Evolutionary conservation across 2,888 invertebrate genomes (phyloP).

Genomic region (Amiota minor): DNA sequence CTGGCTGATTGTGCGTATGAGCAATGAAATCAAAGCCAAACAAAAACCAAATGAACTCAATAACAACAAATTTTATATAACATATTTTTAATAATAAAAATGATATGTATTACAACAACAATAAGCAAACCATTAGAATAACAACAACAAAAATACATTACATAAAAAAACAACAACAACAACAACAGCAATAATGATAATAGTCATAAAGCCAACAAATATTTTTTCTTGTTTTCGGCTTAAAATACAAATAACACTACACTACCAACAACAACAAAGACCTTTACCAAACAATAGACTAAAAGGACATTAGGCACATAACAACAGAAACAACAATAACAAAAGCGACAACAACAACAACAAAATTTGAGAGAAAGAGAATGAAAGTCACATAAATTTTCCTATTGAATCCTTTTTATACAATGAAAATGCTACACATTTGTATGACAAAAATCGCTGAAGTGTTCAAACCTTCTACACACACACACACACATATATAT

Average conservation of each 20-base stretch:
- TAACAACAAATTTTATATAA: neutral
- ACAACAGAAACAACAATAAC: neutral
- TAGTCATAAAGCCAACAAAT: neutral
- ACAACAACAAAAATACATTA: neutral
- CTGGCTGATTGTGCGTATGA: no score
- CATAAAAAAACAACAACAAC: neutral
- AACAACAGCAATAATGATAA: neutral
- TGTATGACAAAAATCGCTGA: constrained; percentile 3
- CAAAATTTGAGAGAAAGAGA: no score
- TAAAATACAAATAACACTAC: neutral
- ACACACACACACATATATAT: constrained; percentile 7
- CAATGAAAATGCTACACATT: neutral
- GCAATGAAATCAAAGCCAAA: neutral
- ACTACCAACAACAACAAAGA: neutral
- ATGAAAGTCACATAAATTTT: constrained; percentile 19
- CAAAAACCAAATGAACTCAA: constrained; percentile 5
- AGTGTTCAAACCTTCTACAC: constrained; percentile 4
- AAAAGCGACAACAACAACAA: neutral
- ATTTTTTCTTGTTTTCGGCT: neutral
- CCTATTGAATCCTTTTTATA: constrained; percentile 14
- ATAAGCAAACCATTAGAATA: neutral
- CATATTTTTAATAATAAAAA: constrained; percentile 3
- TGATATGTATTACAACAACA: neutral
- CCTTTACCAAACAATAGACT: constrained; percentile 5
- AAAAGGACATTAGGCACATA: constrained; percentile 14